phyloP scores from a whole-genome alignment of 2,797 vertebrate species.

The Aldrovandia affinis region DNA sequence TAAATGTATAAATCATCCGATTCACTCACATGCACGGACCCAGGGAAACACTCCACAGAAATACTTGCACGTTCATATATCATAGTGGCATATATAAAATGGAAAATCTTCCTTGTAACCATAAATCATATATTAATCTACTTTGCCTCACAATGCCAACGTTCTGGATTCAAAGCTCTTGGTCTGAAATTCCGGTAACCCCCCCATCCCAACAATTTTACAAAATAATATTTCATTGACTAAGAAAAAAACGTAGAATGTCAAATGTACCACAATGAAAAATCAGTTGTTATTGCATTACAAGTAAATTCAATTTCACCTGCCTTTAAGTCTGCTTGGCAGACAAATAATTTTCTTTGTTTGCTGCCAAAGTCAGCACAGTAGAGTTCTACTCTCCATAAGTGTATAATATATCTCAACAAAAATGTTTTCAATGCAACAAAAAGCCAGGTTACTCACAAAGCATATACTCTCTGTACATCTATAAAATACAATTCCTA shows the following conservation, averaged over 20 bases:
- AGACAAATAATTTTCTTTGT: neutral
- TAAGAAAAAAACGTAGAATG: neutral
- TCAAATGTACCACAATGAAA: neutral
- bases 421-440: no score
- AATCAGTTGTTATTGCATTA: slow-evolving; percentile 7
- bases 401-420: neutral
- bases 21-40: slow-evolving; percentile 44
- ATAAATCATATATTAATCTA: slow-evolving; percentile 58
- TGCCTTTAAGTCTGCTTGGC: neutral
- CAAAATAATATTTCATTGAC: slow-evolving; percentile 32
- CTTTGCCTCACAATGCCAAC: slow-evolving; percentile 40
- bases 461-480: neutral
- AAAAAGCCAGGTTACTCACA: no score
- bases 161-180: slow-evolving; percentile 40
- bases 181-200: slow-evolving; percentile 38
- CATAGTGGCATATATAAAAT: slow-evolving; percentile 55
- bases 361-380: neutral
- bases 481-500: neutral
- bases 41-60: slow-evolving; percentile 49
- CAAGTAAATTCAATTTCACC: neutral
- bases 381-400: neutral
- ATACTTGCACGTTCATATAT: slow-evolving; percentile 51
- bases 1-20: slow-evolving; percentile 52
- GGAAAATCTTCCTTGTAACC: slow-evolving; percentile 44
- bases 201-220: slow-evolving; percentile 32